Evolutionary conservation across 2,888 invertebrate species (phyloP), one percentile per base, ranked within the genome.

Genomic region (Ashinkailepas kermadecensis): DNA sequence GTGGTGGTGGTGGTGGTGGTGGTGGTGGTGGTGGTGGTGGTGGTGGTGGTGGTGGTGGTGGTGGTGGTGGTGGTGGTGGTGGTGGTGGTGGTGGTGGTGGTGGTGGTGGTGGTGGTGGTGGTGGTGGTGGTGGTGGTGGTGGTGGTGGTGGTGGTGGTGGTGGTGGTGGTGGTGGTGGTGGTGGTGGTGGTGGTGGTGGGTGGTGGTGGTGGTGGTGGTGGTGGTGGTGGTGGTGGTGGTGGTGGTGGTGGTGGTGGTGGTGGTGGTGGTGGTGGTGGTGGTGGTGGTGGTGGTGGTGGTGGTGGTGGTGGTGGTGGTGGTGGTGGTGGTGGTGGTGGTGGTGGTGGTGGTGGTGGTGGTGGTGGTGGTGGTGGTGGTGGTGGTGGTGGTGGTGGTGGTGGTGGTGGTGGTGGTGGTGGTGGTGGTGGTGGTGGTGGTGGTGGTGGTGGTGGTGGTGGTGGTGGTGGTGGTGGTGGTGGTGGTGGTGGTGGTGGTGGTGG

Each of bases 51-150:
- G 65, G 65, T 65, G 65, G 65, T 65, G 65, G 65, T 65, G 65
- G 65, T 65, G 65, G 65, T 65, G 65, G n/a, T 18, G 65, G 65
- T 65, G 65, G 65, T 65, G 65, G 65, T 65, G 65, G 65, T 65
- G 65, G 78, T 78, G 23, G 78, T 78, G 23, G 78, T 78, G 23
- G 78, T 78, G 23, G 78, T 78, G 23, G 78, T 78, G 23, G 78
- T 78, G 23, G 78, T 78, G 23, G 78, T 78, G 23, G 78, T n/a
- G 23, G 78, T 78, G 23, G 78, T 78, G 23, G 78, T 78, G 23
- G 78, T 78, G 23, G 78, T 78, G 23, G 78, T 78, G 23, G 78
- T 78, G 23, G 78, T 78, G 23, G 65, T 65, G 15, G 65, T 65
- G 15, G 65, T 65, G 15, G 65, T n/a, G n/a, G n/a, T 15, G 65